phyloP scores from a whole-genome alignment of 35 echinoderm and acorn worm species.

The Chiridota heheva region DNA sequence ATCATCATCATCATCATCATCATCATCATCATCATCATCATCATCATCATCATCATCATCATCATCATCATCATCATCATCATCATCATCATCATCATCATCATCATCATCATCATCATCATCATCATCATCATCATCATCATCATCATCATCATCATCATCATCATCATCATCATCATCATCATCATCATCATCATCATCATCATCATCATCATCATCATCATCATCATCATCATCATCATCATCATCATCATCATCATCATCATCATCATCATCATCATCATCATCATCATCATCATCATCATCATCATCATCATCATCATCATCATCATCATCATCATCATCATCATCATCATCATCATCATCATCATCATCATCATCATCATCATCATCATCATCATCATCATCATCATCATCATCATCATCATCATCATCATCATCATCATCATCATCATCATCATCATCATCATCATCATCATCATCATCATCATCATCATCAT shows the following conservation, averaged over 20 bases:
- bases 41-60: neutral
- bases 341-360: neutral
- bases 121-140: neutral
- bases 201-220: neutral
- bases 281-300: neutral
- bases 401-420: neutral
- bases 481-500: neutral
- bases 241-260: neutral
- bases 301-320: neutral
- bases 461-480: neutral
- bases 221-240: neutral
- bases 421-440: neutral
- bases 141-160: neutral
- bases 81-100: neutral
- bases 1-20: neutral
- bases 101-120: neutral
- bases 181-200: neutral
- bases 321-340: neutral
- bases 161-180: neutral
- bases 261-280: neutral
- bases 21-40: neutral
- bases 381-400: neutral
- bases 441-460: neutral
- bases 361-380: neutral
- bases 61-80: neutral